Percentiles rank a stretch among this genome's conserved stretches.
These are phyloP conservation scores for Ceratina australensis DNA, from an alignment of 1,140 invertebrate genomes.

Conservation along the genomic window DNA sequence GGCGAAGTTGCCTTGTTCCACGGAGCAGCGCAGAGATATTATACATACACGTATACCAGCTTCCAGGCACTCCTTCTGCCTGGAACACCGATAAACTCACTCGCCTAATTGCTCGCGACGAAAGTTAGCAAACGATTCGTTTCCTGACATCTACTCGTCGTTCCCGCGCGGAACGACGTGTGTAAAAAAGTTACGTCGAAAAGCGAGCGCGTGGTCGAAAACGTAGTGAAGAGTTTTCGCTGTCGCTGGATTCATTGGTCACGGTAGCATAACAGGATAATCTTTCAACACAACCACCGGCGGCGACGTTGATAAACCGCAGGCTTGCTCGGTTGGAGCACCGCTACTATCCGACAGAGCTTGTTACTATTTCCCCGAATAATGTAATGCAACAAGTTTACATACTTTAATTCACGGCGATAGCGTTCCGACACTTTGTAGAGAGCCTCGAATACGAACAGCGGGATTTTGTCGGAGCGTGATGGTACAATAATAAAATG, in stretches of 20 bases:
- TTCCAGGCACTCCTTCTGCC: background rate
- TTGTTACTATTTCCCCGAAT: slow-evolving; percentile 20
- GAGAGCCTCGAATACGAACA: background rate
- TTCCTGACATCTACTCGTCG: background rate
- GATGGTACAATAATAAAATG: background rate
- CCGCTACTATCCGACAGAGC: background rate
- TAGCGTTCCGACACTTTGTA: no score
- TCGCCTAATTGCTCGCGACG: background rate
- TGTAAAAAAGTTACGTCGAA: background rate
- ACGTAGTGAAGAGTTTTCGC: background rate
- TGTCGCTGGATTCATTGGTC: slow-evolving; percentile 8
- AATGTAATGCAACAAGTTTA: slow-evolving; percentile 31
- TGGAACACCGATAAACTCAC: background rate
- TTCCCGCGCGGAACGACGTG: background rate
- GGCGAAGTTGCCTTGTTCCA: slow-evolving; percentile 13
- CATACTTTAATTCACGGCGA: background rate
- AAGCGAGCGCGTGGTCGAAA: slow-evolving; percentile 1
- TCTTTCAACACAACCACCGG: slow-evolving; percentile 30
- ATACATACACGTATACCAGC: background rate
- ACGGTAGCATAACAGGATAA: slow-evolving; percentile 35
- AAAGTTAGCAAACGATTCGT: slow-evolving; percentile 1
- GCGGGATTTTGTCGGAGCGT: background rate
- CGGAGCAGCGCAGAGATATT: background rate
- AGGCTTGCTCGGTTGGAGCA: slow-evolving; percentile 10
- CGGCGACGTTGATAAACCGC: slow-evolving; percentile 24